These are phyloP conservation scores for Acanthopleura granulata DNA, from an alignment of 2,888 invertebrate species.

Conservation along the genomic window DNA sequence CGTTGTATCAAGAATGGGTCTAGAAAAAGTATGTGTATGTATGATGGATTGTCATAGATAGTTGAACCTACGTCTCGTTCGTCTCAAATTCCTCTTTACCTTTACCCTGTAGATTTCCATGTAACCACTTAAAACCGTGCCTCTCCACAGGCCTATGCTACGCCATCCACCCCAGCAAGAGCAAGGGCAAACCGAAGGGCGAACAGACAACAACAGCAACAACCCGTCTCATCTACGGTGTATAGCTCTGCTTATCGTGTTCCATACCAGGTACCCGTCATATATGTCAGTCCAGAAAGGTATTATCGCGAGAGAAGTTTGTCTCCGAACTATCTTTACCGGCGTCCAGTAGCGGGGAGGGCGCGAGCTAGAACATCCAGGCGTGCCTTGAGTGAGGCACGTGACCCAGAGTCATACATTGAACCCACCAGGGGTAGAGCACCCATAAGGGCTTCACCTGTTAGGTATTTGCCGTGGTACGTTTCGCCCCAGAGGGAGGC, in stretches of 20 bases:
- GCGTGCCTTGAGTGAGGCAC: background rate
- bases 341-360: conserved; percentile 7
- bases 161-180: conserved; percentile 21
- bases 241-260: conserved; percentile 6
- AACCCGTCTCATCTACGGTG: background rate
- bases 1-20: conserved; percentile 19
- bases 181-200: conserved; percentile 19
- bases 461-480: background rate
- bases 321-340: conserved; percentile 5
- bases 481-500: conserved; percentile 1
- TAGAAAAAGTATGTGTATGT: conserved; percentile 9
- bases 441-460: conserved; percentile 10
- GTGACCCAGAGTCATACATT: background rate
- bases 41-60: background rate
- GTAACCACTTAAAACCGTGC: conserved; percentile 12
- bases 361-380: conserved; percentile 14
- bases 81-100: background rate
- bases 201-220: conserved; percentile 6
- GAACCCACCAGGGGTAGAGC: background rate
- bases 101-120: conserved; percentile 5
- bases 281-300: background rate
- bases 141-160: conserved; percentile 21
- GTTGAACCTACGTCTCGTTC: conserved; percentile 9
- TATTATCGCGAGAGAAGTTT: background rate
- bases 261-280: conserved; percentile 6